Base-by-base conservation (phyloP, 2,888 invertebrate genomes). In the Macropis europaea region DNA sequence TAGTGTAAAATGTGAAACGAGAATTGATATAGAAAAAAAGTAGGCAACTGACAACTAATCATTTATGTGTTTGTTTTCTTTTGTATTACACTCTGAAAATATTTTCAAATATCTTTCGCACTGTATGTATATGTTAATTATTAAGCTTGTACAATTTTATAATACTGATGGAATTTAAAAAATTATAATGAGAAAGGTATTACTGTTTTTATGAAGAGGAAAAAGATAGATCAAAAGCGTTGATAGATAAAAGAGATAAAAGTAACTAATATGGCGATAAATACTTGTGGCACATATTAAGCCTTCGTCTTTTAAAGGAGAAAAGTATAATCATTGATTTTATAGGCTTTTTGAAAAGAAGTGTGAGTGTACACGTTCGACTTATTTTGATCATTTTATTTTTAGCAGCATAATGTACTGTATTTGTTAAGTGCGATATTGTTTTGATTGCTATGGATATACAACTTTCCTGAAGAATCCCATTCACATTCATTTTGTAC, bases 321-420 rank as follows among this genome's bases (percentile, higher is more conserved):
- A 42, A 50, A 64, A 57, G 28, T 30, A 52, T 56, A 57, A 61
- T 34, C 13, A 57, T 56, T 57, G 53, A 45, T 63, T 71, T 60
- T 68, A 62, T 52, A 45, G 34, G 28, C 50, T 68, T 71, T 47
- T 36, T 66, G 62, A 76, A 80, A 67, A 67, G 73, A n/a, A 52
- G 15, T 26, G 48, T 81, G 53, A 73, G 75, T 77, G 68, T 82
- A 83, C 76, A 76, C 77, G 81, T 86, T 82, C 73, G 74, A 82
- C 83, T 61, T 79, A 67, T 69, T 77, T 75, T 74, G 71, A 81
- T 77, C 64, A 28, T 66, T 66, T 72, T 73, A 69, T 36, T 73
- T 57, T 72, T 80, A 79, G 73, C 76, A 74, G 77, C 75, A 50
- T 82, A 80, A 77, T 64, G 48, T 66, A 73, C 40, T 76, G 63